Conservation (phyloP, 2,797 vertebrate genomes). For the Chrysolophus pictus region DNA sequence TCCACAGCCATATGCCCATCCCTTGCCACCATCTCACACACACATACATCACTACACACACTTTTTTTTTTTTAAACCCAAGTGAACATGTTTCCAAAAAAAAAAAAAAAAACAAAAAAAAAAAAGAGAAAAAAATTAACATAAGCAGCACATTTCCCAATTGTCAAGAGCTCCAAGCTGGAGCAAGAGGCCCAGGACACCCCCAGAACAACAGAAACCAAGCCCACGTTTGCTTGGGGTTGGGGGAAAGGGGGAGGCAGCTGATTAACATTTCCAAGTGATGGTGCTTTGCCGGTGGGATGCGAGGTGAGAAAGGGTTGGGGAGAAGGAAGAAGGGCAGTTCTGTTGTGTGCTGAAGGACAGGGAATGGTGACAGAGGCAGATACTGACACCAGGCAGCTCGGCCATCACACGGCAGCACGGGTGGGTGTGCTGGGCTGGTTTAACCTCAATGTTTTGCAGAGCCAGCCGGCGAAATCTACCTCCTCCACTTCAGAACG, state of each 20-base stretch:
- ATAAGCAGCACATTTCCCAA: conserved; percentile 31
- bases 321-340: conserved; percentile 38
- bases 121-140: neutral
- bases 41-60: neutral
- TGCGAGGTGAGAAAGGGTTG: neutral
- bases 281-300: neutral
- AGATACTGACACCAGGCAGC: neutral
- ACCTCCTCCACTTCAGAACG: conserved; percentile 94
- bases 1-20: rapidly evolving
- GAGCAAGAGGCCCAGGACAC: neutral
- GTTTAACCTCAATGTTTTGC: conserved; percentile 92
- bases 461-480: conserved; percentile 97
- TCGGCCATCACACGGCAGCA: conserved; percentile 77
- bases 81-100: conserved; percentile 20
- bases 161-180: conserved; percentile 36
- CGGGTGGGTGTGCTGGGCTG: conserved; percentile 96
- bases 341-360: conserved; percentile 32
- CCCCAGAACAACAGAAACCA: neutral
- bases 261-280: neutral
- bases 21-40: neutral
- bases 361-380: conserved; percentile 1
- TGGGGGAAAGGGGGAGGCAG: neutral
- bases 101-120: neutral
- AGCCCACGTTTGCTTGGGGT: neutral
- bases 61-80: conserved; percentile 1